These are phyloP conservation scores for Anguilla marmorata DNA, from an alignment of 2,797 vertebrate species.

Conservation along the genomic window DNA sequence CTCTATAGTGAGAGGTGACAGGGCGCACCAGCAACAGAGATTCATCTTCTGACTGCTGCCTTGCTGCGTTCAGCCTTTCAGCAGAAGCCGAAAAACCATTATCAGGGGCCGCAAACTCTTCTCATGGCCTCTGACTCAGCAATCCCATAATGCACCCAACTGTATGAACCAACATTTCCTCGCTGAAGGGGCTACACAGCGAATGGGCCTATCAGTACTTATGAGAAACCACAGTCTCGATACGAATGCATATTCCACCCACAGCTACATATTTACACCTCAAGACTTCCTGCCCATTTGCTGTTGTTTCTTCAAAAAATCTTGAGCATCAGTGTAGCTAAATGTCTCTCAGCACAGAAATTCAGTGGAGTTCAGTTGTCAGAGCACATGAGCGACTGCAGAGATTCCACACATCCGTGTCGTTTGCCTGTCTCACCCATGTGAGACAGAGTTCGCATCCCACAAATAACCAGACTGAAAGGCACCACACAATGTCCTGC, in stretches of 20 bases:
- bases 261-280: not conserved
- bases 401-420: not conserved
- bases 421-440: not conserved
- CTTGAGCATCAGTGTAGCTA: not conserved
- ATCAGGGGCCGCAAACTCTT: slow-evolving; percentile 1
- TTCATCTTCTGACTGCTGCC: not conserved
- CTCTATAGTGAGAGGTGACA: not conserved
- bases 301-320: not conserved
- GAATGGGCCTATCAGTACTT: not conserved
- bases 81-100: not conserved
- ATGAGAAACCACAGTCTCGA: slow-evolving; percentile 3
- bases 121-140: slow-evolving; percentile 4
- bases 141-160: slow-evolving; percentile 2
- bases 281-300: not conserved
- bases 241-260: not conserved
- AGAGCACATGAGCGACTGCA: not conserved
- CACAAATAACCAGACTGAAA: not conserved
- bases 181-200: too few species aligned
- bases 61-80: not conserved
- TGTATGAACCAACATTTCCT: not conserved
- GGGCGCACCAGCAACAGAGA: not conserved
- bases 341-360: not conserved
- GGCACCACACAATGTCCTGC: not conserved
- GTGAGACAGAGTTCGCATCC: not conserved
- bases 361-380: not conserved